Conservation (phyloP, 2,888 invertebrate species). For the Aphrophora alni region DNA sequence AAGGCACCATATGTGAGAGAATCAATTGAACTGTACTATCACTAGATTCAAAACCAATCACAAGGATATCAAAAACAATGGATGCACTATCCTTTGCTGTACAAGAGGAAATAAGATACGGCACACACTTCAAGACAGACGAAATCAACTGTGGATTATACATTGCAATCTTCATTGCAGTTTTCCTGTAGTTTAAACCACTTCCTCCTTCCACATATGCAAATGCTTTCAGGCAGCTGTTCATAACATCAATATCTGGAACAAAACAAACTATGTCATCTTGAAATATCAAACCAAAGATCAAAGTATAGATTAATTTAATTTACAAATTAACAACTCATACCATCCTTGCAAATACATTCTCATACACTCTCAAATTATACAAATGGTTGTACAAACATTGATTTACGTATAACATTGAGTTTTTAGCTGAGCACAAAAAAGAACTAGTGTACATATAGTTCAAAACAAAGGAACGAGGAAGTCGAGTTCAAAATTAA, state of each 20-base stretch:
- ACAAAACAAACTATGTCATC: too few relatives aligned
- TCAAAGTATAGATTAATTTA: too few relatives aligned
- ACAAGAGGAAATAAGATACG: background rate
- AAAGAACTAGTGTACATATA: too few relatives aligned
- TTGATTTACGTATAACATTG: too few relatives aligned
- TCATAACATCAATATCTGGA: background rate
- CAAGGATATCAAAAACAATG: background rate
- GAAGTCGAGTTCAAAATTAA: too few relatives aligned
- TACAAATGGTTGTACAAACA: too few relatives aligned
- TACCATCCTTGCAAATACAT: too few relatives aligned
- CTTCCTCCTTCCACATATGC: background rate
- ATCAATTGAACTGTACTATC: background rate
- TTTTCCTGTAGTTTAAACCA: background rate
- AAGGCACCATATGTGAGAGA: background rate
- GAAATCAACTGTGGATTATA: background rate
- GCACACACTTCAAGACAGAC: background rate
- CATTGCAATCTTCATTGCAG: background rate
- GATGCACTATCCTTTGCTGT: background rate
- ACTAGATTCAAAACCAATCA: background rate
- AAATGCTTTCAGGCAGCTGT: background rate
- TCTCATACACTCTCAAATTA: too few relatives aligned
- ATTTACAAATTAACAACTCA: too few relatives aligned
- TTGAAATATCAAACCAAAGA: too few relatives aligned
- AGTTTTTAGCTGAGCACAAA: too few relatives aligned
- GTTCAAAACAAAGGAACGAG: too few relatives aligned